phyloP scores from a whole-genome alignment of 2,113 vertebrate genomes.

The Zootoca vivipara region DNA sequence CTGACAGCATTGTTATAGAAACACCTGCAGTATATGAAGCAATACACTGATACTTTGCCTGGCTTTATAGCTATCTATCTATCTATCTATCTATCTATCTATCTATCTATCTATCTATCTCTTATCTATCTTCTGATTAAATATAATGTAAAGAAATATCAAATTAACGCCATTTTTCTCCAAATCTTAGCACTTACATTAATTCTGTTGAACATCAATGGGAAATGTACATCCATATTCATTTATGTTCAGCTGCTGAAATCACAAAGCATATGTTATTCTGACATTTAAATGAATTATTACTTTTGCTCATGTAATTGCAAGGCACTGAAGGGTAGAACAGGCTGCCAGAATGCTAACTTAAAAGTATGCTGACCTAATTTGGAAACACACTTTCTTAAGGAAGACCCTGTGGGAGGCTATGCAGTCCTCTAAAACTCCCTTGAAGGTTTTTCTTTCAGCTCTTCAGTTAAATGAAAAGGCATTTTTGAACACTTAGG shows the following conservation, averaged over 20 bases:
- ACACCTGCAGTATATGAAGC: conserved; percentile 61
- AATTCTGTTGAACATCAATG: conserved; percentile 23
- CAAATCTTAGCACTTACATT: conserved; percentile 28
- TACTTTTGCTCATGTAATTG: conserved; percentile 46
- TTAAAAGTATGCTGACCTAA: conserved; percentile 34
- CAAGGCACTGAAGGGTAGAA: conserved; percentile 28
- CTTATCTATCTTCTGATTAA: conserved; percentile 49
- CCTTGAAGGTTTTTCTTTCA: not conserved
- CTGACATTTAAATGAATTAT: conserved; percentile 51
- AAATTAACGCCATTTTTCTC: conserved; percentile 11
- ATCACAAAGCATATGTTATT: conserved; percentile 47
- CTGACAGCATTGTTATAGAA: conserved; percentile 73
- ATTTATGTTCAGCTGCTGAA: conserved; percentile 44
- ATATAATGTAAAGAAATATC: conserved; percentile 35
- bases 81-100: not conserved
- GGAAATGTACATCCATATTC: conserved; percentile 23
- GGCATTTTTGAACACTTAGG: conserved; percentile 2
- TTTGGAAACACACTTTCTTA: conserved; percentile 38
- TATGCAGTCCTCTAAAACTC: not conserved
- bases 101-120: not conserved
- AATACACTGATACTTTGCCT: conserved; percentile 25
- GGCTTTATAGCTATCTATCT: not conserved
- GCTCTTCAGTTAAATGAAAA: not conserved
- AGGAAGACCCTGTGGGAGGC: conserved; percentile 16
- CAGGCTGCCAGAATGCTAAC: conserved; percentile 34